phyloP scores from a whole-genome alignment of 2,888 invertebrate species.

The Ennomos quercinarius region DNA sequence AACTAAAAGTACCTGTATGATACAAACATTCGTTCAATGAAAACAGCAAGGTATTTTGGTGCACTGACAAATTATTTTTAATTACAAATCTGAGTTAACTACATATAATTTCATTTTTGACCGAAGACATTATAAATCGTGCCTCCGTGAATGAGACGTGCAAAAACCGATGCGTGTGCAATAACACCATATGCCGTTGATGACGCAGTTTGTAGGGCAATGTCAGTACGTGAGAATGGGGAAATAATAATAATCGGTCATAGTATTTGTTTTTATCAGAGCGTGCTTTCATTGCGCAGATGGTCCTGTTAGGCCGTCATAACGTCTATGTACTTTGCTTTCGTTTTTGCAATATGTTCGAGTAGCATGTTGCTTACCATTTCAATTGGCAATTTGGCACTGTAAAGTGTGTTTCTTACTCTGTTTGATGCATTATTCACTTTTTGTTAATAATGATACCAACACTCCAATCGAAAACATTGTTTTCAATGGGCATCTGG shows the following conservation, averaged over 20 bases:
- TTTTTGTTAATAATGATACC: too few species aligned
- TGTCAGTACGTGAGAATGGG: constrained; percentile 55
- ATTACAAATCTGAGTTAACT: not conserved
- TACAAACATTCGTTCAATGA: too few species aligned
- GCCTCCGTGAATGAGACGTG: constrained; percentile 22
- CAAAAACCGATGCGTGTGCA: constrained; percentile 29
- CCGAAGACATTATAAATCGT: constrained; percentile 18
- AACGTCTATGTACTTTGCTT: constrained; percentile 13
- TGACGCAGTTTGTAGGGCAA: constrained; percentile 53
- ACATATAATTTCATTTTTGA: not conserved
- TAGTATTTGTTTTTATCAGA: constrained; percentile 20
- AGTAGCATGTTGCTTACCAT: constrained; percentile 3
- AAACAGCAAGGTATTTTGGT: too few species aligned
- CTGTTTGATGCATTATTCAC: too few species aligned
- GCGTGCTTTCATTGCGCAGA: constrained; percentile 30
- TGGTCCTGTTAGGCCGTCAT: constrained; percentile 12
- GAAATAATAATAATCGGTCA: constrained; percentile 28
- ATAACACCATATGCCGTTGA: constrained; percentile 41
- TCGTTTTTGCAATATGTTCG: constrained; percentile 15
- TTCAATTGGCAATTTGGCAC: not conserved
- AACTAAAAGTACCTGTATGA: too few species aligned
- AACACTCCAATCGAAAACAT: too few species aligned
- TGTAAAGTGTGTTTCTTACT: too few species aligned
- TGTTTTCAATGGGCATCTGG: too few species aligned
- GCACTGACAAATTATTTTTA: too few species aligned